These are phyloP conservation scores for Prosopocoilus inquinatus DNA, from an alignment of 2,888 invertebrate genomes.

Conservation along the genomic window DNA sequence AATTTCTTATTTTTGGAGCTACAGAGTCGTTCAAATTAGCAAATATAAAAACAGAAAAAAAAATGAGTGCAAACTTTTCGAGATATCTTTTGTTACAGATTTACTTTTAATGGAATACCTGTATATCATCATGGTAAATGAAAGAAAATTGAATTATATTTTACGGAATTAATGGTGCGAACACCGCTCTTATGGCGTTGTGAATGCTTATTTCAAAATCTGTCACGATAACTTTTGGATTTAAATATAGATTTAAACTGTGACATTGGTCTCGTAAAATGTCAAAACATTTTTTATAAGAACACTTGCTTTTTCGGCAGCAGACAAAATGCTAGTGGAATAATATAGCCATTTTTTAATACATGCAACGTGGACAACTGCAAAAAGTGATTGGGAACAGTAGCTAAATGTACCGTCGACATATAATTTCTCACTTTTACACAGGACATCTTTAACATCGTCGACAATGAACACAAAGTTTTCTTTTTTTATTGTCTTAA, in stretches of 20 bases:
- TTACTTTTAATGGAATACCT: too few species aligned
- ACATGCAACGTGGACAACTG: too few species aligned
- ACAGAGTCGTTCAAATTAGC: too few species aligned
- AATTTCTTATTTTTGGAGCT: too few species aligned
- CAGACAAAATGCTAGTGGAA: background rate
- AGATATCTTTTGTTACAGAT: too few species aligned
- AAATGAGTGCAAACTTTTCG: too few species aligned
- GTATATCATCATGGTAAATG: too few species aligned
- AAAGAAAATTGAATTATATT: too few species aligned
- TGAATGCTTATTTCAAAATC: slow-evolving; percentile 8
- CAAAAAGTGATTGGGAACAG: background rate
- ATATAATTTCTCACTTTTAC: background rate
- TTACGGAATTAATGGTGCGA: too few species aligned
- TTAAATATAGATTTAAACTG: background rate
- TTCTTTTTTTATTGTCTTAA: too few species aligned
- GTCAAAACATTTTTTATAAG: background rate
- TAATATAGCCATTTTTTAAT: too few species aligned
- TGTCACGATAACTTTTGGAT: background rate
- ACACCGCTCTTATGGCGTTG: background rate
- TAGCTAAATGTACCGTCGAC: slow-evolving; percentile 2
- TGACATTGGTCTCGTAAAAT: background rate
- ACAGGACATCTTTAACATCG: background rate
- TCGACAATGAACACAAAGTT: background rate
- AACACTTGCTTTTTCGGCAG: background rate
- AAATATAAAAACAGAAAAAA: too few species aligned